These are phyloP conservation scores for Stratiomys singularior DNA, from an alignment of 2,888 invertebrate species.

Conservation along the genomic window DNA sequence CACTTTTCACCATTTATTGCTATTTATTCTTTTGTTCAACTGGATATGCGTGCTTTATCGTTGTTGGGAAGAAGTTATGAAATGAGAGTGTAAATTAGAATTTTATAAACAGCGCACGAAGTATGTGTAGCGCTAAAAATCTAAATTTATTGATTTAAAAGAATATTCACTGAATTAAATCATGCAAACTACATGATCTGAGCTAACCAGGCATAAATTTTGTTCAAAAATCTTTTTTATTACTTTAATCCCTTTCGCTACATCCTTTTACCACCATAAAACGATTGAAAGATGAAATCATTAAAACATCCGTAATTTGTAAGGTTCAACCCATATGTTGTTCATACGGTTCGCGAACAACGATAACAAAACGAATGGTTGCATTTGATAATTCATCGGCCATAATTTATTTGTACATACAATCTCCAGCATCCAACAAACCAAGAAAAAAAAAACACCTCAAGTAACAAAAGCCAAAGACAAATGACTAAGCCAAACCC, in stretches of 20 bases:
- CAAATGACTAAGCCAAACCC: slow-evolving; percentile 30
- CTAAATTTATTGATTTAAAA: too few relatives aligned
- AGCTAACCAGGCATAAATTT: background rate
- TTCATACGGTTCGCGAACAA: background rate
- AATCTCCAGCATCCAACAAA: background rate
- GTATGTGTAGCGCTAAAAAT: too few relatives aligned
- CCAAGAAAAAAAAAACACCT: background rate
- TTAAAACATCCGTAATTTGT: slow-evolving; percentile 40
- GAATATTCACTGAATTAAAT: background rate
- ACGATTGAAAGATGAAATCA: slow-evolving; percentile 39
- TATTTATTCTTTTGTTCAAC: slow-evolving; percentile 15
- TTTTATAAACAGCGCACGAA: too few relatives aligned
- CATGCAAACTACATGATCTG: background rate
- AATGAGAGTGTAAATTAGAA: slow-evolving; percentile 8
- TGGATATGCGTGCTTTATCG: slow-evolving; percentile 42
- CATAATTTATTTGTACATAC: slow-evolving; percentile 11
- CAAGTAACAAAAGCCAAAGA: background rate
- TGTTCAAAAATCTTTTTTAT: background rate
- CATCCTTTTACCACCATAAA: slow-evolving; percentile 25
- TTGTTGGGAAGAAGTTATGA: slow-evolving; percentile 13
- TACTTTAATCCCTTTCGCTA: background rate
- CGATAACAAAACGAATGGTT: slow-evolving; percentile 13
- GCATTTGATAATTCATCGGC: slow-evolving; percentile 31
- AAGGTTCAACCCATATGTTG: slow-evolving; percentile 16
- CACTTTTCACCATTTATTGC: slow-evolving; percentile 29